Evolutionary conservation across 2,888 invertebrate species (phyloP), one percentile per base, ranked within the genome.

Genomic region (Orthosia incerta): DNA sequence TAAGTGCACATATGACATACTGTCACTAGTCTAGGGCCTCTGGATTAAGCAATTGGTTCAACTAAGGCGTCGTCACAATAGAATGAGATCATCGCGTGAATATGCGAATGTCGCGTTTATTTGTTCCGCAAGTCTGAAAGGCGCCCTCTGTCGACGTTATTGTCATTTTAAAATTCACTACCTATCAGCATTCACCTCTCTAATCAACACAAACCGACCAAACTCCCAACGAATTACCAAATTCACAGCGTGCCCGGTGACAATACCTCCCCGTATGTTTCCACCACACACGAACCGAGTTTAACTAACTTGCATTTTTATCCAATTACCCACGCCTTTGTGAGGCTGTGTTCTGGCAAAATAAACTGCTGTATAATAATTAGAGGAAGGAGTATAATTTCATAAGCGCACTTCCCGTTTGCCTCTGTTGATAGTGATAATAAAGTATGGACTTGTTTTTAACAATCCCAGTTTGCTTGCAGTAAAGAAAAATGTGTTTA

Each of bases 231-330:
- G 7, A 57, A 67, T 69, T 61, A 23, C 51, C 57, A 48, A 46
- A 39, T 39, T 66, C 23, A 46, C 55, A 62, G 56, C 73, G 62
- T 50, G 55, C 23, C 1, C 74, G 62, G 64, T 57, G 31, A 67
- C 20, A 76, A 78, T 50, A 70, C 13, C 16, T 9, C 15, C 2
- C 73, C 65, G 2, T 85, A 59, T 82, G 79, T 86, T 83, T 74
- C 61, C 69, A 76, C 48, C 78, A 79, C 70, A 79, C 74, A 67
- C 73, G 71, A 79, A 73, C 69, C 62, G 80, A 83, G 86, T 84
- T 84, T 84, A 86, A 87, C 86, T 84, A 86, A 85, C 88, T 84
- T 83, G 87, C 83, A 83, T 89, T 87, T 90, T 89, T 88, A 88
- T 89, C 82, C 83, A 88, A 89, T 89, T 89, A 88, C 79, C 62